A percentile compares a stretch with the other conserved stretches of the same genome.
Conservation (phyloP, 2,888 invertebrate genomes). For the Phortica magna region DNA sequence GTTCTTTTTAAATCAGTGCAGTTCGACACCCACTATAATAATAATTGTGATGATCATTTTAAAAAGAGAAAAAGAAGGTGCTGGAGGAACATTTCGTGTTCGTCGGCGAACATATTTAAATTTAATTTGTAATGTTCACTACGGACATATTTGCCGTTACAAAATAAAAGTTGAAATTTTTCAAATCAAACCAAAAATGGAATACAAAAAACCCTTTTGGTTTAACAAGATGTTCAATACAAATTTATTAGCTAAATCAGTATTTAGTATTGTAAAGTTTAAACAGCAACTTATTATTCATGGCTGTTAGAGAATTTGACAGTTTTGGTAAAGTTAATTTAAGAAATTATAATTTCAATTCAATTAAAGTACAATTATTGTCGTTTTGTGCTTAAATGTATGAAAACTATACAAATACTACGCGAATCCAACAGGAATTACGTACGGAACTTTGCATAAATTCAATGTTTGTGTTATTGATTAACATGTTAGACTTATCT, state of each 20-base stretch:
- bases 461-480: not conserved
- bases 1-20: no score
- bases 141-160: no score
- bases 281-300: constrained; percentile 40
- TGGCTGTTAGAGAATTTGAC: constrained; percentile 36
- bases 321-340: constrained; percentile 45
- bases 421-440: not conserved
- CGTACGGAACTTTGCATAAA: not conserved
- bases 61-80: no score
- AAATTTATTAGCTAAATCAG: constrained; percentile 9
- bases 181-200: no score
- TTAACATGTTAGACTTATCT: constrained; percentile 9
- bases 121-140: no score
- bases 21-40: no score
- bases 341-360: not conserved
- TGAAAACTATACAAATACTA: not conserved
- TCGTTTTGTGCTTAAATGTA: constrained; percentile 36
- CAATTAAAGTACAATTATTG: constrained; percentile 51
- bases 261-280: not conserved
- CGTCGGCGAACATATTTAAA: no score
- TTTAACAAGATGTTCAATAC: not conserved
- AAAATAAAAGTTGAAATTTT: no score
- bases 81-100: no score
- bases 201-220: no score
- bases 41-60: no score